phyloP scores from a whole-genome alignment of 2,888 invertebrate species.

The Drosophila infuscata region DNA sequence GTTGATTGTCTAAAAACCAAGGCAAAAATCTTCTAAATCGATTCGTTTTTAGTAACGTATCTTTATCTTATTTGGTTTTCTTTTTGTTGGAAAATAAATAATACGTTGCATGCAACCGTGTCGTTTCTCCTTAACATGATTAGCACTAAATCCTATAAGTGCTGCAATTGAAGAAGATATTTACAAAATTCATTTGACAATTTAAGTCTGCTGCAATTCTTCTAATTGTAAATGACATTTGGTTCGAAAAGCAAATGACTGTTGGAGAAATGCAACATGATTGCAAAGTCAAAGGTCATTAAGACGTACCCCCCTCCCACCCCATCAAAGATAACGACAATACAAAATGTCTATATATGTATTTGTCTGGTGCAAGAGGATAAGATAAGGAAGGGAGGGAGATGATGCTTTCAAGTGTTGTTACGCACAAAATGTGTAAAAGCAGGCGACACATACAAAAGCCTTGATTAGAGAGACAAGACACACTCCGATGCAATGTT shows the following conservation, averaged over 20 bases:
- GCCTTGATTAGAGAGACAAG: constrained; percentile 74
- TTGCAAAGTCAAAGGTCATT: constrained; percentile 63
- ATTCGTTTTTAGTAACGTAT: too few species aligned
- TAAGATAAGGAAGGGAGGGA: neutral
- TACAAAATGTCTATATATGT: constrained; percentile 18
- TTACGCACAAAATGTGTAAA: constrained; percentile 32
- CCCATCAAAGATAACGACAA: constrained; percentile 20
- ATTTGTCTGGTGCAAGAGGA: neutral
- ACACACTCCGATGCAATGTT: constrained; percentile 43
- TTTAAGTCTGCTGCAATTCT: constrained; percentile 26
- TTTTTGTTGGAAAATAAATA: neutral
- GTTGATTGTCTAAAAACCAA: constrained; percentile 14
- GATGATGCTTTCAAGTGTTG: constrained; percentile 10
- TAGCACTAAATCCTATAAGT: neutral
- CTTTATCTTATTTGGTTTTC: neutral
- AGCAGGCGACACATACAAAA: constrained; percentile 45
- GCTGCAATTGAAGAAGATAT: constrained; percentile 4
- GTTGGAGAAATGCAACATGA: constrained; percentile 29
- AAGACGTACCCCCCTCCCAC: constrained; percentile 10
- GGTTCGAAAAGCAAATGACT: constrained; percentile 19
- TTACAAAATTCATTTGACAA: constrained; percentile 1
- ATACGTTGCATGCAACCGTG: too few species aligned
- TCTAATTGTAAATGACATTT: constrained; percentile 56
- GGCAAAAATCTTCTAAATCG: neutral
- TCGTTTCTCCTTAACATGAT: neutral